Conservation (phyloP, 2,797 vertebrate species). For the Enteromius afrohamiltoni region DNA sequence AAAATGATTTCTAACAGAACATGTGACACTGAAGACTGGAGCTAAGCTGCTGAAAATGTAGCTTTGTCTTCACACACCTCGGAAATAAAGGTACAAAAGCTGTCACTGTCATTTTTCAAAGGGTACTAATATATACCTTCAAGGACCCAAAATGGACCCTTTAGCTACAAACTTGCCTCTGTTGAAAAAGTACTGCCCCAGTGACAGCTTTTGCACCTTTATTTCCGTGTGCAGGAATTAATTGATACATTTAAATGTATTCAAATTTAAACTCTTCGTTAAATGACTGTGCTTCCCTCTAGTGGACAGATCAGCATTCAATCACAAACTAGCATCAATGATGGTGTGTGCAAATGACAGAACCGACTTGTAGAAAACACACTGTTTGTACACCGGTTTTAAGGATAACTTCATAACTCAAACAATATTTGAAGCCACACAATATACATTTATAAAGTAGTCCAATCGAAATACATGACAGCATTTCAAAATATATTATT, state of each 20-base stretch:
- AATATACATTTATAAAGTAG: not conserved
- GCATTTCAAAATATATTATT: constrained; percentile 63
- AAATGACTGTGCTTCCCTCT: constrained; percentile 32
- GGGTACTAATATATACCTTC: no score
- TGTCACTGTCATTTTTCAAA: no score
- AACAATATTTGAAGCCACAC: constrained; percentile 12
- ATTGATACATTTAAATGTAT: not conserved
- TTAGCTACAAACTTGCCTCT: no score
- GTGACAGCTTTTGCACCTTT: no score
- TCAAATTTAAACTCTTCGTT: not conserved
- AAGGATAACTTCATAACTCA: not conserved
- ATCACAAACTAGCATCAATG: not conserved
- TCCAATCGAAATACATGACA: constrained; percentile 15
- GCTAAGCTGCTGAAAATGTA: not conserved
- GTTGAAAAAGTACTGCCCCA: no score
- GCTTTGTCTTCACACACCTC: not conserved
- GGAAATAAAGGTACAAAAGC: no score
- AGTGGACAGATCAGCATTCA: constrained; percentile 4
- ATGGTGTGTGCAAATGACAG: not conserved
- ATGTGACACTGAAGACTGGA: not conserved
- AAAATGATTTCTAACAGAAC: not conserved
- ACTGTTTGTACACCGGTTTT: not conserved
- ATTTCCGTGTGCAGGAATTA: not conserved
- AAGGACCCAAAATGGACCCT: no score
- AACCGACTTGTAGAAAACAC: not conserved